These are phyloP conservation scores for Paramormyrops kingsleyae DNA, from an alignment of 2,113 vertebrate species.

Conservation along the genomic window DNA sequence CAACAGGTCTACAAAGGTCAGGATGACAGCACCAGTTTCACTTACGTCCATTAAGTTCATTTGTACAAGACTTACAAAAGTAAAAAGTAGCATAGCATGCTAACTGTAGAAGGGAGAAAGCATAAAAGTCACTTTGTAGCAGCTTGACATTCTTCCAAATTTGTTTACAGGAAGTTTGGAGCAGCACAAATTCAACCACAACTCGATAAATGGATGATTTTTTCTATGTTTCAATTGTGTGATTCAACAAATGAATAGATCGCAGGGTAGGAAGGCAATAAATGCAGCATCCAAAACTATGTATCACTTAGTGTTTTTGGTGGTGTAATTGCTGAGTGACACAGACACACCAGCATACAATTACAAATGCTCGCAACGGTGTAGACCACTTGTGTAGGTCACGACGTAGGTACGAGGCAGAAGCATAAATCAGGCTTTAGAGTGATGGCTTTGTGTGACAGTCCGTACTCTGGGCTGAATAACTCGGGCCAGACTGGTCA, in stretches of 20 bases:
- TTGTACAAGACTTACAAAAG: neutral
- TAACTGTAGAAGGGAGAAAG: neutral
- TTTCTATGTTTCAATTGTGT: neutral
- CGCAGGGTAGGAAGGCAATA: neutral
- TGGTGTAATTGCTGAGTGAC: neutral
- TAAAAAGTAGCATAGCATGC: neutral
- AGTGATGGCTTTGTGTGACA: neutral
- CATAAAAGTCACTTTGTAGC: neutral
- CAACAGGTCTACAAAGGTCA: neutral
- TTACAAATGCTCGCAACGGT: neutral
- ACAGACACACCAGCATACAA: neutral
- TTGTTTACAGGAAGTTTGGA: neutral
- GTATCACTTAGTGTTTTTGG: neutral
- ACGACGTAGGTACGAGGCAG: neutral
- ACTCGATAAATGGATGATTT: neutral
- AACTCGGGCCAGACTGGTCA: neutral
- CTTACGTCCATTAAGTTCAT: neutral
- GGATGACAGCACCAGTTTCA: neutral
- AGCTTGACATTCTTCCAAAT: neutral
- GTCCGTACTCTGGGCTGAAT: neutral
- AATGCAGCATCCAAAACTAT: neutral
- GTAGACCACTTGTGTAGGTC: neutral
- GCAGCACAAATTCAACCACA: neutral
- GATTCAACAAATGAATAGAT: neutral
- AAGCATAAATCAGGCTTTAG: neutral